phyloP scores from a whole-genome alignment of 1,140 invertebrate genomes.

The Bombus cullumanus region DNA sequence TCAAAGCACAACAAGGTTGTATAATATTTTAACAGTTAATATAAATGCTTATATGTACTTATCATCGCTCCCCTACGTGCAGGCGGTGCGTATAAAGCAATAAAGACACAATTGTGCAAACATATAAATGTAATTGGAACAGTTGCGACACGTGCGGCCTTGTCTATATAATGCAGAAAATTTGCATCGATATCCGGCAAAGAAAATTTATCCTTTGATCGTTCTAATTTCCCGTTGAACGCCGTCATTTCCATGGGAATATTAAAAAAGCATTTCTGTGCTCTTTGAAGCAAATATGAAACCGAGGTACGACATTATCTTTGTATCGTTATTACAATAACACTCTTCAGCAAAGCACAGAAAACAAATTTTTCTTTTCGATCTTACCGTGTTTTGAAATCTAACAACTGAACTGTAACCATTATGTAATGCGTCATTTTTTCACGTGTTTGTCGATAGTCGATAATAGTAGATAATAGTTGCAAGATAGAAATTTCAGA shows the following conservation, averaged over 20 bases:
- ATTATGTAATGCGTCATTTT: neutral
- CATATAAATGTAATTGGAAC: constrained; percentile 45
- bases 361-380: neutral
- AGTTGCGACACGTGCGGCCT: constrained; percentile 48
- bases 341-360: neutral
- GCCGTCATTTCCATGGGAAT: neutral
- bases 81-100: neutral
- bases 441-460: neutral
- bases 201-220: constrained; percentile 17
- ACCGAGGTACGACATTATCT: neutral
- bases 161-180: constrained; percentile 35
- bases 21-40: constrained; percentile 41
- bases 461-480: neutral
- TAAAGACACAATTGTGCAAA: constrained; percentile 49
- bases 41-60: constrained; percentile 28
- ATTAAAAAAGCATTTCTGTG: neutral
- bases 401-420: too few relatives aligned
- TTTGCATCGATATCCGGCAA: constrained; percentile 25
- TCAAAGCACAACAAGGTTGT: neutral
- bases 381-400: neutral
- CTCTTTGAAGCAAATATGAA: constrained; percentile 1
- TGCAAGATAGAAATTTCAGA: neutral
- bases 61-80: constrained; percentile 7
- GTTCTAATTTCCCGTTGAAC: constrained; percentile 6
- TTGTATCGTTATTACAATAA: neutral